Evolutionary conservation across 2,113 vertebrate genomes (phyloP), one percentile per base, ranked within the genome.

Genomic region (Clarias gariepinus): DNA sequence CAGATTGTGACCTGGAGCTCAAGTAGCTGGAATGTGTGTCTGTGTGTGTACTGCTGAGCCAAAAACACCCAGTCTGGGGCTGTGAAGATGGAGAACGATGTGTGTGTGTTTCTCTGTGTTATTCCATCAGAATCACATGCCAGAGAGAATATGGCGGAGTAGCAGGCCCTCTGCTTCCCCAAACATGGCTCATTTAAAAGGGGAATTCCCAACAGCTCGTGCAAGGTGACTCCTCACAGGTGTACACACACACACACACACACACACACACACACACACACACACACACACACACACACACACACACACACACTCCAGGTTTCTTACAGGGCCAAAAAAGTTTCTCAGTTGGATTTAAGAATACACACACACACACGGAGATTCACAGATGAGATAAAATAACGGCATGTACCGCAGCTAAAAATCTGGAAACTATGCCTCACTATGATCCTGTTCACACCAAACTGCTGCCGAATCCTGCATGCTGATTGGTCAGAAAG

Each of bases 121-220:
- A 33, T 47, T 81, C 57, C n/a, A 53, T 78, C 53, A 73, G 73
- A 89, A 71, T 87, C 82, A 47, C 60, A 84, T 21, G 21, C 55
- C 85, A 64, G 66, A 47, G 82, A 36, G 71, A 78, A 80, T 83
- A 82, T 57, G 71, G 86, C 71, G 15, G 15, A 23, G n/a, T 61
- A 82, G 85, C 61, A 88, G 71, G 81, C 57, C 52, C 76, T 89
- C 79, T 6, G 63, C 71, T 87, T 87, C 82, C 79, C 86, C 83
- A 83, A 87, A 87, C 71, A 84, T 81, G 76, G 87, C 81, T 78
- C 82, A 86, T 88, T 87, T 87, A 87, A 82, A 74, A 81, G 85
- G 89, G 89, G 89, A 86, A 87, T 89, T 89, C 89, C 89, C 89
- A 85, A 23, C 81, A 82, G 80, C 81, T 61, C 23, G 23, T 82